Percentiles rank a stretch among this genome's conserved stretches.
Evolutionary conservation across 2,797 vertebrate genomes (phyloP).

Genomic region (Crax fasciolata): DNA sequence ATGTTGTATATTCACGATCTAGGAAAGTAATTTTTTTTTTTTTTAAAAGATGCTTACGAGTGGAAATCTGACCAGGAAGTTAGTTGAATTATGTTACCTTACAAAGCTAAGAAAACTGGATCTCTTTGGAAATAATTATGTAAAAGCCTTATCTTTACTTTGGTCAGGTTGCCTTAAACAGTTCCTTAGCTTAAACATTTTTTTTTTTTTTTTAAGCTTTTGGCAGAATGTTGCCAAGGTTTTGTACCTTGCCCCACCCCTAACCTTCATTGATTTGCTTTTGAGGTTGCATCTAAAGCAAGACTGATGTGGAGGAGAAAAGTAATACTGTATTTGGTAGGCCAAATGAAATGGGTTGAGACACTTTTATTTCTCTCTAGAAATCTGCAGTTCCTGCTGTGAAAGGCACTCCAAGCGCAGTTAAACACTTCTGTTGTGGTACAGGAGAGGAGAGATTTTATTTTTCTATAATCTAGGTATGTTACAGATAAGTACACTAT

Average conservation of each 20-base stretch:
- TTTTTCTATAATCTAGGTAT: conserved; percentile 30
- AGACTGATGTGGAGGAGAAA: conserved; percentile 33
- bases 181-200: conserved; percentile 10
- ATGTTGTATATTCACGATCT: conserved; percentile 14
- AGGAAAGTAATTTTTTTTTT: conserved; percentile 33
- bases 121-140: conserved; percentile 43
- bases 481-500: background rate
- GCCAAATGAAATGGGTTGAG: background rate
- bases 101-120: conserved; percentile 40
- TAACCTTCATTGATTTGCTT: conserved; percentile 55
- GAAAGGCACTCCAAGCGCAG: conserved; percentile 42
- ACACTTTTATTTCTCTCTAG: conserved; percentile 9
- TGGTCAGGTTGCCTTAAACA: conserved; percentile 59
- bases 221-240: conserved; percentile 40
- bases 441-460: conserved; percentile 24
- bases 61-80: conserved; percentile 53
- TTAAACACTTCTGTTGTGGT: conserved; percentile 18
- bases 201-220: background rate
- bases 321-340: background rate
- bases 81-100: conserved; percentile 11
- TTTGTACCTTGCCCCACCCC: conserved; percentile 21
- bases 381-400: conserved; percentile 18
- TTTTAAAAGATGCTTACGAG: conserved; percentile 8
- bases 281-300: conserved; percentile 26
- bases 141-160: conserved; percentile 68